A percentile compares a stretch with the other conserved stretches of the same genome.
phyloP scores from a whole-genome alignment of 2,797 vertebrate genomes.

The Orientallactaga sibirica region DNA sequence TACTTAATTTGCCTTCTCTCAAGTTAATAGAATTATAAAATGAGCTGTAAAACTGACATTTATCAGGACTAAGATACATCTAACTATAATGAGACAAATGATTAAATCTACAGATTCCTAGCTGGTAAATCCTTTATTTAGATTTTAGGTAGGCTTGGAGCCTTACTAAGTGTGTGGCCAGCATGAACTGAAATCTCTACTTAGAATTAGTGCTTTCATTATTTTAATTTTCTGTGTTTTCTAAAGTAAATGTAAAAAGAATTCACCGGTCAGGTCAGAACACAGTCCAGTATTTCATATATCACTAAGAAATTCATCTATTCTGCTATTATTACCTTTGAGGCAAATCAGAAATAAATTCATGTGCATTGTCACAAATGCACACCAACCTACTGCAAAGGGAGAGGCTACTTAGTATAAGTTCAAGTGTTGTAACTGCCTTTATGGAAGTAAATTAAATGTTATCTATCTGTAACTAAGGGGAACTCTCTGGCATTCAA shows the following conservation, averaged over 20 bases:
- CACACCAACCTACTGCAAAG: slow-evolving; percentile 63
- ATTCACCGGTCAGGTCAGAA: not conserved
- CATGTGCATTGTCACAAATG: slow-evolving; percentile 57
- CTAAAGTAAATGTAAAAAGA: slow-evolving; percentile 35
- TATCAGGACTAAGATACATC: slow-evolving; percentile 47
- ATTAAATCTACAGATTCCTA: slow-evolving; percentile 30
- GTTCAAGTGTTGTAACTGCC: slow-evolving; percentile 70
- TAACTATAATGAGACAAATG: not conserved
- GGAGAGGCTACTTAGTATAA: slow-evolving; percentile 60
- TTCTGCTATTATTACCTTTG: not conserved
- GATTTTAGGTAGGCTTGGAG: not conserved
- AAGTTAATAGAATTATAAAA: slow-evolving; percentile 71
- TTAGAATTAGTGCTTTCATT: slow-evolving; percentile 46
- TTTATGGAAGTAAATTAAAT: slow-evolving; percentile 69
- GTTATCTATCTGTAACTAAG: slow-evolving; percentile 65
- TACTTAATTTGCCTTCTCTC: slow-evolving; percentile 34
- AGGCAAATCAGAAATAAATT: not conserved
- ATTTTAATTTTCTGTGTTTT: slow-evolving; percentile 59
- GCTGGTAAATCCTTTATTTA: slow-evolving; percentile 35
- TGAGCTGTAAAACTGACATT: slow-evolving; percentile 61
- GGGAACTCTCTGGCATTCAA: slow-evolving; percentile 57
- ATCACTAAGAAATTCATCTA: slow-evolving; percentile 30
- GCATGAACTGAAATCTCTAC: slow-evolving; percentile 64
- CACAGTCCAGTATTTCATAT: not conserved
- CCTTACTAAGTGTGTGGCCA: slow-evolving; percentile 27